A percentile compares a stretch with the other conserved stretches of the same genome.
Evolutionary conservation across 2,888 invertebrate species (phyloP).

Genomic region (Cheilosia variabilis): DNA sequence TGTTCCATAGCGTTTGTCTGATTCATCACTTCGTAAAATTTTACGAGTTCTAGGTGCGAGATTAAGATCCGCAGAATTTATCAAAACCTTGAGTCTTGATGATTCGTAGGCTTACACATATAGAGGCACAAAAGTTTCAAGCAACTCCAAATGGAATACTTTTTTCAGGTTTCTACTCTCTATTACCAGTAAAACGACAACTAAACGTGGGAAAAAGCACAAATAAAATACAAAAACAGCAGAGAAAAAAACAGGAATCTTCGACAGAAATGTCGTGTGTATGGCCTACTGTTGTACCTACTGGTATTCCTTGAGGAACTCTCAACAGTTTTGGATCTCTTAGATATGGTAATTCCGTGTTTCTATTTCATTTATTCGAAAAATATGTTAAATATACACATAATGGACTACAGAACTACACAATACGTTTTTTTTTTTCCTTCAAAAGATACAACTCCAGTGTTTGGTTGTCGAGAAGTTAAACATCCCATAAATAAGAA

Average conservation of each 20-base stretch:
- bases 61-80: conserved; percentile 61
- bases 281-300: conserved; percentile 70
- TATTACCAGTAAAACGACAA: conserved; percentile 30
- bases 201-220: conserved; percentile 66
- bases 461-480: conserved; percentile 54
- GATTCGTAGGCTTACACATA: not conserved
- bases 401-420: conserved; percentile 31
- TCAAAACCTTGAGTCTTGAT: conserved; percentile 48
- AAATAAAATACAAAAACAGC: conserved; percentile 28
- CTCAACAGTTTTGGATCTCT: conserved; percentile 42
- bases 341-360: conserved; percentile 67
- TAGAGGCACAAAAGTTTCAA: conserved; percentile 21
- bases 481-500: conserved; percentile 69
- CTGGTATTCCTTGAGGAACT: conserved; percentile 61
- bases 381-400: conserved; percentile 70
- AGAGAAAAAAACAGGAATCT: conserved; percentile 23
- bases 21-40: conserved; percentile 36
- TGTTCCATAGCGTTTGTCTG: conserved; percentile 11
- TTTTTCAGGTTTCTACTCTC: conserved; percentile 17
- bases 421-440: conserved; percentile 15
- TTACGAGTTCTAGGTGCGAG: conserved; percentile 52
- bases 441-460: conserved; percentile 20
- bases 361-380: conserved; percentile 73
- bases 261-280: conserved; percentile 49
- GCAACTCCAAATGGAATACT: conserved; percentile 42